Percentiles rank a stretch among this genome's conserved stretches.
phyloP scores from a whole-genome alignment of 2,888 invertebrate genomes.

The Trachelus tabidus region DNA sequence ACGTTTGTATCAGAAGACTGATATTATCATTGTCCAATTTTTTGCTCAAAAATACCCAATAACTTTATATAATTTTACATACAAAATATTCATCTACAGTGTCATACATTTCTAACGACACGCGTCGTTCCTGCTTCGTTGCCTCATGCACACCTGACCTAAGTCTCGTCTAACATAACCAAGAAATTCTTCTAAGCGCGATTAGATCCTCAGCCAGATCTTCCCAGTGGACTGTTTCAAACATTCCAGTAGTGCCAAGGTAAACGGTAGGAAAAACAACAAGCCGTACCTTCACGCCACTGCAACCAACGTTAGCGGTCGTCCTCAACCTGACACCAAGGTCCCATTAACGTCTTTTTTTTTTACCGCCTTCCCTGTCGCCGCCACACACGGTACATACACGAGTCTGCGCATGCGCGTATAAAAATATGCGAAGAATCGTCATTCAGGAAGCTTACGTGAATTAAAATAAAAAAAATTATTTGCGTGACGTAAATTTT shows the following conservation, averaged over 20 bases:
- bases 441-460: background rate
- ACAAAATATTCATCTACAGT: background rate
- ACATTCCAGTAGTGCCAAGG: slow-evolving; percentile 14
- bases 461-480: background rate
- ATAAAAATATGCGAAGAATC: background rate
- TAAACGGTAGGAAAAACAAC: slow-evolving; percentile 24
- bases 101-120: background rate
- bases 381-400: background rate
- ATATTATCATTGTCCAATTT: too few species aligned
- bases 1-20: too few species aligned
- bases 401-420: background rate
- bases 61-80: background rate
- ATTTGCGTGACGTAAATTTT: background rate
- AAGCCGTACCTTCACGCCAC: background rate
- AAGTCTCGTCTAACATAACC: background rate
- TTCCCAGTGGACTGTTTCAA: background rate
- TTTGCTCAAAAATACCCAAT: background rate
- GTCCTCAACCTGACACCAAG: slow-evolving; percentile 36
- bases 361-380: background rate
- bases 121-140: background rate
- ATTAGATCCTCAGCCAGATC: background rate
- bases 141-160: background rate
- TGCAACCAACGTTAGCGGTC: slow-evolving; percentile 17
- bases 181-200: background rate
- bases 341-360: slow-evolving; percentile 9